Evolutionary conservation across 2,888 invertebrate species (phyloP), one percentile per base, ranked within the genome.

Genomic region (Ophioninae sp.): DNA sequence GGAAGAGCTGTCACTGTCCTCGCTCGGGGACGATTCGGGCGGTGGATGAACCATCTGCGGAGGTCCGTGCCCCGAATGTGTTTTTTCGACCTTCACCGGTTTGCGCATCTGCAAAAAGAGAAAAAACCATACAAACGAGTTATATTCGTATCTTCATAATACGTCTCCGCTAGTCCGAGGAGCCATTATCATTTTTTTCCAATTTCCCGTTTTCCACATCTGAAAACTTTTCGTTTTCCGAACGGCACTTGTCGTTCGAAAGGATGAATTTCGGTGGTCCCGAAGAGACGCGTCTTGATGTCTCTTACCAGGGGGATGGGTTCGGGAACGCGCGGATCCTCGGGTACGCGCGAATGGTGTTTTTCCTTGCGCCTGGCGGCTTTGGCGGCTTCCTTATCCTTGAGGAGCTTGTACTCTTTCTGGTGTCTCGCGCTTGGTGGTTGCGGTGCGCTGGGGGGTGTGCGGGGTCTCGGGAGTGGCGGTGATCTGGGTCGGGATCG

Each of bases 1-100:
- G 6, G 95, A 95, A 2, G 94, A 94, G 86, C 94, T 95, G 44
- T 94, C 94, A 85, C 94, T 94, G 83, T 94, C 94, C 87, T 95
- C 95, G 51, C 95, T 95, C 10, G 94, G 94, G 2, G 95, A 95
- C 2, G 95, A 95, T 80, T 94, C 94, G 1, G 93, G 93, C 8
- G 94, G 93, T 63, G 91, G 91, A 86, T 91, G 91, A 63, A 88
- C 88, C 51, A 90, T 77, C 81, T 90, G 81, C 20, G 88, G 85
- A 56, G 88, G 88, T 76, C 89, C 88, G 75, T 91, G 91, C 76
- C 88, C 88, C 13, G 91, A 80, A 81, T 92, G 92, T 83, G 90
- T 91, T 82, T 92, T 93, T 79, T 93, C 92, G 79, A 93, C 86
- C 87, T 92, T 92, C 23, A 92, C 91, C 30, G 91, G 90, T 85